Percentiles rank a stretch among this genome's conserved stretches.
Evolutionary conservation across 1,140 invertebrate genomes (phyloP).

Genomic region (Pseudobourletiella spinata): DNA sequence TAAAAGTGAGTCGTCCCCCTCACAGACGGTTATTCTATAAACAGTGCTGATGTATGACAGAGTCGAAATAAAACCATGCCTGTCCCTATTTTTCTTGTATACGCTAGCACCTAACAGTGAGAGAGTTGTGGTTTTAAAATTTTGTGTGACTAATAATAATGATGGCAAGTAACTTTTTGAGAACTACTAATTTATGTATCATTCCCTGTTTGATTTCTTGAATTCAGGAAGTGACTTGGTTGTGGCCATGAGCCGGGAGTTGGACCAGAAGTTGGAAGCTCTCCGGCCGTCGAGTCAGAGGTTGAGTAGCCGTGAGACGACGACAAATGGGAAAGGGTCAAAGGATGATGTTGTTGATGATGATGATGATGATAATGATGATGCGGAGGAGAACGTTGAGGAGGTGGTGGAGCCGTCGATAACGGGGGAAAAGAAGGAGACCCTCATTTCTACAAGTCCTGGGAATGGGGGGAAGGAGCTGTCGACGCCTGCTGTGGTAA

Average conservation of each 20-base stretch:
- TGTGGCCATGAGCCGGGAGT: conserved; percentile 59
- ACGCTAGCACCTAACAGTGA: too few relatives aligned
- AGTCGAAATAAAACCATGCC: too few relatives aligned
- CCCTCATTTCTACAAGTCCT: too few relatives aligned
- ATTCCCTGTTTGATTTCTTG: conserved; percentile 2
- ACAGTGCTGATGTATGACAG: too few relatives aligned
- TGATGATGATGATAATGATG: background rate
- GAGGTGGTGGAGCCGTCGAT: background rate
- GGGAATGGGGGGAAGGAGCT: background rate
- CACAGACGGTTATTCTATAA: too few relatives aligned
- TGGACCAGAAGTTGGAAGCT: conserved; percentile 62
- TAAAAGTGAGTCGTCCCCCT: too few relatives aligned
- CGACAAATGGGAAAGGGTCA: background rate
- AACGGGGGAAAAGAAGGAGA: background rate
- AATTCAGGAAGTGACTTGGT: conserved; percentile 56
- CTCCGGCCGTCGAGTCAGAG: conserved; percentile 40
- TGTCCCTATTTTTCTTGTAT: too few relatives aligned
- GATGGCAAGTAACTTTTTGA: too few relatives aligned
- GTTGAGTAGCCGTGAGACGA: background rate
- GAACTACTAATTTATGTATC: too few relatives aligned
- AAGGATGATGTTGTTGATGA: background rate
- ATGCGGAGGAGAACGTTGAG: background rate
- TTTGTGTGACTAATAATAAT: too few relatives aligned
- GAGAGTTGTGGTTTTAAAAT: too few relatives aligned
- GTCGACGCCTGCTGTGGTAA: too few relatives aligned